Percentiles rank a stretch among this genome's conserved stretches.
These are phyloP conservation scores for Oreonectes daqikongensis DNA, from an alignment of 2,797 vertebrate genomes.

Conservation along the genomic window DNA sequence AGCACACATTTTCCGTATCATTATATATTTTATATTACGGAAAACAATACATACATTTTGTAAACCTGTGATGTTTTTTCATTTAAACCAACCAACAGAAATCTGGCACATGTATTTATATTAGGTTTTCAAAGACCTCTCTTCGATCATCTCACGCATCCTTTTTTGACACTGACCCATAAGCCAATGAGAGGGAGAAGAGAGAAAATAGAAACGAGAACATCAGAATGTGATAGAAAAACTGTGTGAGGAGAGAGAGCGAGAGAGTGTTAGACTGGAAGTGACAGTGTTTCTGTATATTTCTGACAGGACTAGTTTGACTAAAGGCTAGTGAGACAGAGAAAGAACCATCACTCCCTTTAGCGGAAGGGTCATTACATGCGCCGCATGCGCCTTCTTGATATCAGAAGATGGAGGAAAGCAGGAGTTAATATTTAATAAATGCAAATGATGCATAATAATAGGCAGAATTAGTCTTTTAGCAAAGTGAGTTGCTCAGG, in stretches of 20 bases:
- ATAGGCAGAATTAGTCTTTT: constrained; percentile 1
- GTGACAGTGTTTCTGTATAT: constrained; percentile 39
- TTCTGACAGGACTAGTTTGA: constrained; percentile 25
- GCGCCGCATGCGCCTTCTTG: constrained; percentile 7
- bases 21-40: too few species aligned
- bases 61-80: not conserved
- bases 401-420: constrained; percentile 35
- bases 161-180: not conserved
- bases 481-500: not conserved
- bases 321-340: constrained; percentile 17
- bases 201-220: constrained; percentile 9
- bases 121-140: not conserved
- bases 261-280: constrained; percentile 23
- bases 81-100: not conserved
- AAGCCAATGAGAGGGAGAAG: constrained; percentile 8
- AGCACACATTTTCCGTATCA: too few species aligned
- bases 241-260: not conserved
- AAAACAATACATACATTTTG: too few species aligned
- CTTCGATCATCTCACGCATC: not conserved
- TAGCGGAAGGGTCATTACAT: constrained; percentile 27
- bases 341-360: constrained; percentile 35
- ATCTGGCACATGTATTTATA: too few species aligned
- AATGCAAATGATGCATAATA: constrained; percentile 31
- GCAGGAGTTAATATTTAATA: constrained; percentile 33
- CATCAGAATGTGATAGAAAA: constrained; percentile 27